Percentiles rank a stretch among this genome's conserved stretches.
phyloP scores from a whole-genome alignment of 2,797 vertebrate species.

The Chelidonichthys spinosus region DNA sequence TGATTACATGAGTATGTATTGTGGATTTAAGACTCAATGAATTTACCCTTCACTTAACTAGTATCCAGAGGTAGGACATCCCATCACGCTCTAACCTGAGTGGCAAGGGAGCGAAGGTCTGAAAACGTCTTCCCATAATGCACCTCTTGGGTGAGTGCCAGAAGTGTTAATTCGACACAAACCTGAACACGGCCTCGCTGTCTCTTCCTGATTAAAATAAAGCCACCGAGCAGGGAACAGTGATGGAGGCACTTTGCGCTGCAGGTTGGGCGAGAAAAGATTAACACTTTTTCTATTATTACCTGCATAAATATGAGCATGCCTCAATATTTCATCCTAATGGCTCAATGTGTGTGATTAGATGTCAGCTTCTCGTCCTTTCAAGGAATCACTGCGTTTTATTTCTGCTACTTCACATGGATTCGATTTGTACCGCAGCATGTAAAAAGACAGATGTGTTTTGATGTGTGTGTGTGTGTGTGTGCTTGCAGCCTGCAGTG shows the following conservation, averaged over 20 bases:
- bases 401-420: constrained; percentile 40
- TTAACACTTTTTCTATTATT: constrained; percentile 59
- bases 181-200: background rate
- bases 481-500: constrained; percentile 1
- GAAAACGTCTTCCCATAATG: constrained; percentile 53
- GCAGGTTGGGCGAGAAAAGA: constrained; percentile 48
- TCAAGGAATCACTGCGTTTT: constrained; percentile 29
- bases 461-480: constrained; percentile 15
- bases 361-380: constrained; percentile 43
- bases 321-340: constrained; percentile 66
- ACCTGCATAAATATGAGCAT: constrained; percentile 53
- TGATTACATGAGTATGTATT: background rate
- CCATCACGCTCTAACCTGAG: constrained; percentile 24
- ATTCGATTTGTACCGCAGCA: constrained; percentile 31
- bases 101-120: background rate
- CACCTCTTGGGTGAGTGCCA: constrained; percentile 55
- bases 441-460: constrained; percentile 35
- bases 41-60: background rate
- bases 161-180: constrained; percentile 41
- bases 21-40: background rate
- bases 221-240: constrained; percentile 31
- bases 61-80: constrained; percentile 10
- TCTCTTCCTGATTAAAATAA: constrained; percentile 52
- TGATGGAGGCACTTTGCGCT: constrained; percentile 39
- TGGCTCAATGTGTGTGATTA: constrained; percentile 55